Evolutionary conservation across 2,113 vertebrate species (phyloP).

Genomic region (Scomber scombrus): DNA sequence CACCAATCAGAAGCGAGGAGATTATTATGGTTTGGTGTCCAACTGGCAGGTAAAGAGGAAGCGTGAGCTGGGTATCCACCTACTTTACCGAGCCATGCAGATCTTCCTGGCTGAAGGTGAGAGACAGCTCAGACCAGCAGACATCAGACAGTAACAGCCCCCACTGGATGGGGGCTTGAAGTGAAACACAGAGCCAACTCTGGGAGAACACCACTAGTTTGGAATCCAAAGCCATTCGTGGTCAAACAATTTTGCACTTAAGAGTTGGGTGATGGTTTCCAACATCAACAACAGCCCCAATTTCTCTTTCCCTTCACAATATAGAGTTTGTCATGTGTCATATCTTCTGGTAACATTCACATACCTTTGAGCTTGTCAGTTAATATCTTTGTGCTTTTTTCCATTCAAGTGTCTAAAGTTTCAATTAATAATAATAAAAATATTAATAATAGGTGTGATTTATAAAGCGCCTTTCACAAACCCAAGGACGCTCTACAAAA

Average conservation of each 20-base stretch:
- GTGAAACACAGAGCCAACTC: not conserved
- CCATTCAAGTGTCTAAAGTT: not conserved
- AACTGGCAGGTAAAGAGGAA: constrained; percentile 85
- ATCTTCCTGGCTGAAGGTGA: constrained; percentile 94
- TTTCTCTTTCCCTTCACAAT: not conserved
- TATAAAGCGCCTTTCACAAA: too few species aligned
- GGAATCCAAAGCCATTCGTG: not conserved
- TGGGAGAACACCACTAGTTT: constrained; percentile 29
- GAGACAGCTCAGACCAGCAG: constrained; percentile 88
- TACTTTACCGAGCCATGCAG: constrained; percentile 88
- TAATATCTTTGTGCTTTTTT: not conserved
- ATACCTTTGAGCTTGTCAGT: not conserved
- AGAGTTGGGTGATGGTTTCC: not conserved
- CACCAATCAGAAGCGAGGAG: constrained; percentile 91
- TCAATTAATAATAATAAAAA: too few species aligned
- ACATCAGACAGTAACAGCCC: constrained; percentile 85
- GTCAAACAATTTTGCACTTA: not conserved
- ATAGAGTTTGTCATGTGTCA: not conserved
- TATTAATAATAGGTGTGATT: too few species aligned
- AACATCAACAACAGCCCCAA: not conserved
- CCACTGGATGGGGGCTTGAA: not conserved
- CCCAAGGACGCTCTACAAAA: too few species aligned
- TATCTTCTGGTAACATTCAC: not conserved
- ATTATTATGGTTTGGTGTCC: constrained; percentile 88
- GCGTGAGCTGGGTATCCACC: constrained; percentile 86